phyloP scores from a whole-genome alignment of 1,140 invertebrate genomes.

The Drosophila burlai region DNA sequence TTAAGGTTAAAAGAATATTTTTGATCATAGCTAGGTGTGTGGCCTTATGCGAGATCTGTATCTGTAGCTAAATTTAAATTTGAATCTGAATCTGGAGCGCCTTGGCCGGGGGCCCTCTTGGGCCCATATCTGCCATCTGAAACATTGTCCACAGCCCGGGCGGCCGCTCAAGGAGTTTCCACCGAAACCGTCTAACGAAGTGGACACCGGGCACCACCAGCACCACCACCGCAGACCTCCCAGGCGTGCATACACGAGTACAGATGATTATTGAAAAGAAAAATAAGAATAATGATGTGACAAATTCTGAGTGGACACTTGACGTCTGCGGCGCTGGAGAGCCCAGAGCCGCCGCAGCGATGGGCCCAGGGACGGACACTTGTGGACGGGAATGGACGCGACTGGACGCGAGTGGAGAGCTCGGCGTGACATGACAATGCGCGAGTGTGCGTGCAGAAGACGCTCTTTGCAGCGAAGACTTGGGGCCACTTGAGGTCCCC shows the following conservation, averaged over 20 bases:
- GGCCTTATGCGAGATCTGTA: slow-evolving; percentile 2
- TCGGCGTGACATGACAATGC: slow-evolving; percentile 70
- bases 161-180: slow-evolving; percentile 66
- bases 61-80: neutral
- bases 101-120: neutral
- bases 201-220: slow-evolving; percentile 27
- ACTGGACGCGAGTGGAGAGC: slow-evolving; percentile 33
- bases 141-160: slow-evolving; percentile 61
- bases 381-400: neutral
- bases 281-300: slow-evolving; percentile 83
- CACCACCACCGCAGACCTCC: slow-evolving; percentile 33
- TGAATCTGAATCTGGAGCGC: neutral
- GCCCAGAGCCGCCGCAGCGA: neutral
- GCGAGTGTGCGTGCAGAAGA: slow-evolving; percentile 43
- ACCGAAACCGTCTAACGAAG: slow-evolving; percentile 73
- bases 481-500: slow-evolving; percentile 67
- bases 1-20: neutral
- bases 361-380: slow-evolving; percentile 19
- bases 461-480: slow-evolving; percentile 58
- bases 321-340: slow-evolving; percentile 34
- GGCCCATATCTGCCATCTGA: slow-evolving; percentile 47
- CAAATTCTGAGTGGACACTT: slow-evolving; percentile 81
- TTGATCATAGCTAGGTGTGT: slow-evolving; percentile 7
- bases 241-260: slow-evolving; percentile 54
- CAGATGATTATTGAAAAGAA: slow-evolving; percentile 80